These are phyloP conservation scores for Drosophila sp. DNA, from an alignment of 1,140 invertebrate species.

Conservation along the genomic window DNA sequence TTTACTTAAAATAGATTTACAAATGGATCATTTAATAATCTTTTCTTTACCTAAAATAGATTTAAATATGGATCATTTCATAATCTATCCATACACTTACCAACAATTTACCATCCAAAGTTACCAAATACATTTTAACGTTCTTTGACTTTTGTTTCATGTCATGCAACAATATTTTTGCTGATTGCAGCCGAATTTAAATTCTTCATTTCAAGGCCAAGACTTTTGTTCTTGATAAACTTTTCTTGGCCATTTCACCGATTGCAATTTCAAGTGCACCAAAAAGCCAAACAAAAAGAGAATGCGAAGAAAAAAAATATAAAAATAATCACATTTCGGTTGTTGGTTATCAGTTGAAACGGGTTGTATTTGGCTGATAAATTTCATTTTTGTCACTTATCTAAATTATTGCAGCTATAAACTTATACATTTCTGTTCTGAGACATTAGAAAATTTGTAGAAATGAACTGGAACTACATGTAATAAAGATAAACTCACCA, in stretches of 20 bases:
- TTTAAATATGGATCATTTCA: background rate
- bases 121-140: conserved; percentile 8
- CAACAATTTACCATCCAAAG: background rate
- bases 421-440: conserved; percentile 14
- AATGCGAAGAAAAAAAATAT: conserved; percentile 9
- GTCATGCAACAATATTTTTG: conserved; percentile 19
- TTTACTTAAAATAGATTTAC: too few species aligned
- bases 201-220: conserved; percentile 63
- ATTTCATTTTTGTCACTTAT: conserved; percentile 46
- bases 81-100: background rate
- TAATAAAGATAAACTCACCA: conserved; percentile 63
- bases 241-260: conserved; percentile 25
- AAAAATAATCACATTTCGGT: conserved; percentile 22
- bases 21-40: too few species aligned
- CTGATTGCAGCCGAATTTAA: conserved; percentile 45
- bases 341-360: conserved; percentile 47
- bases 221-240: conserved; percentile 48
- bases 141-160: conserved; percentile 27
- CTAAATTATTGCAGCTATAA: conserved; percentile 61
- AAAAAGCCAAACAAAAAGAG: background rate
- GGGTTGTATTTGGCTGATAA: conserved; percentile 36
- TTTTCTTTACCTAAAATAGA: too few species aligned
- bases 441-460: conserved; percentile 12
- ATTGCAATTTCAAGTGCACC: conserved; percentile 26
- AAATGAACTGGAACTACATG: conserved; percentile 24